Evolutionary conservation across 1,140 invertebrate species (phyloP).

Genomic region (Drosophila ficusphila): DNA sequence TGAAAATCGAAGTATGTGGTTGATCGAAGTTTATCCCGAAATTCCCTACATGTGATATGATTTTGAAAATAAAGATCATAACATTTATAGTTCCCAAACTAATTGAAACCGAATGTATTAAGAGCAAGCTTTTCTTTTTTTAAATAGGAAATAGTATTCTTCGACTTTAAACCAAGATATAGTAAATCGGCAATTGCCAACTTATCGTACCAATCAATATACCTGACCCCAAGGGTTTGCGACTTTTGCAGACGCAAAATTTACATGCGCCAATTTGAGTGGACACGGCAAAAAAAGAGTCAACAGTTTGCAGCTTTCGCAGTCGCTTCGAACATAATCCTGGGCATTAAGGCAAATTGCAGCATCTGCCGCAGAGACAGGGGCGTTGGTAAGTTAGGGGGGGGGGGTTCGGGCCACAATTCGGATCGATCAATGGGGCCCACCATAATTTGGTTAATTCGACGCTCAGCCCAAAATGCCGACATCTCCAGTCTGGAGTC

Average conservation of each 20-base stretch:
- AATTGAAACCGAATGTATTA: too few species aligned
- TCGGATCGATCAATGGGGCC: slow-evolving; percentile 47
- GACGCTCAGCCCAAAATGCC: slow-evolving; percentile 53
- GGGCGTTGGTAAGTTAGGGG: neutral
- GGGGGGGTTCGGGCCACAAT: neutral
- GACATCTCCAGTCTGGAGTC: neutral
- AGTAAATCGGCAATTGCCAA: neutral
- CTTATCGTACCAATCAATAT: slow-evolving; percentile 6
- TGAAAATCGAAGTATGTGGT: neutral
- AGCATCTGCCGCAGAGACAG: slow-evolving; percentile 39
- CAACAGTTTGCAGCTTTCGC: slow-evolving; percentile 70
- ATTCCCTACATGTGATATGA: slow-evolving; percentile 4
- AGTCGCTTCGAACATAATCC: slow-evolving; percentile 64
- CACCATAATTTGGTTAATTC: slow-evolving; percentile 80
- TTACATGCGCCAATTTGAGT: slow-evolving; percentile 73
- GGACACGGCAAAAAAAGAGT: slow-evolving; percentile 65
- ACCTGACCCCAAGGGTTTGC: slow-evolving; percentile 18
- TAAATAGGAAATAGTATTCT: too few species aligned
- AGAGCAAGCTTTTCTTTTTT: too few species aligned
- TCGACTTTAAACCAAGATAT: too few species aligned
- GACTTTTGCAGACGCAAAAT: slow-evolving; percentile 29
- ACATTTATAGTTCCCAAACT: too few species aligned
- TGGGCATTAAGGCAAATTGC: slow-evolving; percentile 79
- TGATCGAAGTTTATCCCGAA: neutral
- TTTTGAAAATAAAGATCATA: neutral